Evolutionary conservation across 1,140 invertebrate genomes (phyloP), one percentile per base, ranked within the genome.

Genomic region (Cydia strobilella): DNA sequence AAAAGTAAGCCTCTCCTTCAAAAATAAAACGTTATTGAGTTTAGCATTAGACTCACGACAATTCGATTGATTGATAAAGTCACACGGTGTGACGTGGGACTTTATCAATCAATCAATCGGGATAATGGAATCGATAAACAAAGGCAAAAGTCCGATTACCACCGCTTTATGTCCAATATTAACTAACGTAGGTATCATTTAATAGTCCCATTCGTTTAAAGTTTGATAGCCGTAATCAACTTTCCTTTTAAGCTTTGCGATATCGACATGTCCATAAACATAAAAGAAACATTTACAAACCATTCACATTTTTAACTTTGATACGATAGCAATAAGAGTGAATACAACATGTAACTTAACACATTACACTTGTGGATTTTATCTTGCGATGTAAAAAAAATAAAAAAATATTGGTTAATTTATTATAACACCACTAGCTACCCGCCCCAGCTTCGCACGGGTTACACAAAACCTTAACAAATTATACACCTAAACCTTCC

Each of bases 41-140:
- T 73, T 79, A 72, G 78, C 81, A 76, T 79, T 82, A 75, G 77
- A 71, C 71, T 31, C 76, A 27, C 66, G 80, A 79, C 81, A 77
- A 79, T 80, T 77, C 45, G 62, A 78, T 77, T 72, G 77, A 76
- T 74, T 80, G 79, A 78, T 75, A 81, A 31, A 82, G 79, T 54
- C 78, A 80, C 80, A 81, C 83, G n/a, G n/a, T n/a, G n/a, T n/a
- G n/a, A n/a, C n/a, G n/a, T n/a, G n/a, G n/a, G n/a, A n/a, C n/a
- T n/a, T n/a, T n/a, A n/a, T n/a, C n/a, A n/a, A n/a, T n/a, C n/a
- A n/a, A n/a, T n/a, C n/a, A n/a, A n/a, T n/a, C n/a, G 83, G 83
- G 83, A 80, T 86, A 84, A 87, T 80, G 77, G 76, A 82, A 84
- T 83, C 78, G 81, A 81, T 79, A 75, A 78, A 81, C 82, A 82